Evolutionary conservation across 2,888 invertebrate genomes (phyloP), one percentile per base, ranked within the genome.

Genomic region (Elysia crispata): DNA sequence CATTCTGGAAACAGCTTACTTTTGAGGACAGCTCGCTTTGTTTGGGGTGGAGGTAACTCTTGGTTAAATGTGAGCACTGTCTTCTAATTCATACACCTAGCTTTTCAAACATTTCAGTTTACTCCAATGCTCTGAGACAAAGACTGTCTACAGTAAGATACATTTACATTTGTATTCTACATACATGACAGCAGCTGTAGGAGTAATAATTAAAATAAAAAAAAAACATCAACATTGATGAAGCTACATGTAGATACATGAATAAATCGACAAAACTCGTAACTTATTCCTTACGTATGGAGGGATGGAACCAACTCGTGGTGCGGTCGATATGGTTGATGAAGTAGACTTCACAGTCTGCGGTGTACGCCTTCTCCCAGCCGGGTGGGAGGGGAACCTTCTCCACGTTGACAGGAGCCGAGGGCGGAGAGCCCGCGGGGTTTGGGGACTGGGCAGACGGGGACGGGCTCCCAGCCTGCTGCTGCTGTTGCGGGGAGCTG

Each of bases 231-330:
- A n/a, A n/a, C n/a, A n/a, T n/a, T n/a, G n/a, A n/a, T n/a, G n/a
- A n/a, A n/a, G n/a, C n/a, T n/a, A n/a, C n/a, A 72, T 13, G 6
- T n/a, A 5, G 31, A 5, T 11, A 11, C n/a, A 41, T 49, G 49
- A 8, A 41, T 8, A 41, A 72, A 49, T 11, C 57, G 49, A 23
- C n/a, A n/a, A n/a, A n/a, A n/a, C n/a, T n/a, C 11, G 18, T 15
- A 54, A 0, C 28, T 6, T 13, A 18, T 49, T 77, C 89, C 89
- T 87, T 86, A 90, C 90, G 97, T 95, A 98, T 96, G 95, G 98
- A 95, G 90, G 98, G 98, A 94, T 98, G 98, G 94, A 97, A 97
- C 98, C 98, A 98, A 90, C 97, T 97, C 86, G 98, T 98, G 90
- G 97, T 97, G 93, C 97, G 95, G 78, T 91, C 90, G 76, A 90